A percentile compares a stretch with the other conserved stretches of the same genome.
phyloP scores from a whole-genome alignment of 1,140 invertebrate species.

The Ylistrum balloti region DNA sequence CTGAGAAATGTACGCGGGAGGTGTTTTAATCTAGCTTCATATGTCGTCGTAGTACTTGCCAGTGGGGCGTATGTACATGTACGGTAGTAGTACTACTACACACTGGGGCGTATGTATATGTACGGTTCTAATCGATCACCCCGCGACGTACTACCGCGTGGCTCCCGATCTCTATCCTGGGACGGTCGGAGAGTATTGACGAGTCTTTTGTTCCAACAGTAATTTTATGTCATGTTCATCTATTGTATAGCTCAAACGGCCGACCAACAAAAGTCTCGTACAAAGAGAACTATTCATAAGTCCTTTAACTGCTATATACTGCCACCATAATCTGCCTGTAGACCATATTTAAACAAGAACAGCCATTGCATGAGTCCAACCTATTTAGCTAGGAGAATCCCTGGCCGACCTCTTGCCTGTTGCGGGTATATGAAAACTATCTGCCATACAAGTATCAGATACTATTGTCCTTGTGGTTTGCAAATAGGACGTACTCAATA shows the following conservation, averaged over 20 bases:
- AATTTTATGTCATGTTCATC: conserved; percentile 31
- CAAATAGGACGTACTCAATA: not conserved
- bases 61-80: not conserved
- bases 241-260: conserved; percentile 10
- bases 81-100: not conserved
- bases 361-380: not conserved
- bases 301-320: not conserved
- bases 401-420: conserved; percentile 13
- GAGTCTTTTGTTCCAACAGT: conserved; percentile 29
- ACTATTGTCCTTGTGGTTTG: conserved; percentile 25
- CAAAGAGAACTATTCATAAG: conserved; percentile 25
- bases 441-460: conserved; percentile 26
- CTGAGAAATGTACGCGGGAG: not conserved
- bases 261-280: conserved; percentile 25
- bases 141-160: conserved; percentile 36
- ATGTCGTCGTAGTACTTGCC: not conserved
- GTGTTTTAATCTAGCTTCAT: not conserved
- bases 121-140: conserved; percentile 22
- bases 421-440: conserved; percentile 38
- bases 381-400: conserved; percentile 26
- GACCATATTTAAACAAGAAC: conserved; percentile 2
- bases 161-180: conserved; percentile 30
- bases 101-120: conserved; percentile 15
- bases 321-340: not conserved
- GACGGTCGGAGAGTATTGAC: conserved; percentile 30